Evolutionary conservation across 1,140 invertebrate species (phyloP), one percentile per base, ranked within the genome.

Genomic region (Centruroides sculpturatus): DNA sequence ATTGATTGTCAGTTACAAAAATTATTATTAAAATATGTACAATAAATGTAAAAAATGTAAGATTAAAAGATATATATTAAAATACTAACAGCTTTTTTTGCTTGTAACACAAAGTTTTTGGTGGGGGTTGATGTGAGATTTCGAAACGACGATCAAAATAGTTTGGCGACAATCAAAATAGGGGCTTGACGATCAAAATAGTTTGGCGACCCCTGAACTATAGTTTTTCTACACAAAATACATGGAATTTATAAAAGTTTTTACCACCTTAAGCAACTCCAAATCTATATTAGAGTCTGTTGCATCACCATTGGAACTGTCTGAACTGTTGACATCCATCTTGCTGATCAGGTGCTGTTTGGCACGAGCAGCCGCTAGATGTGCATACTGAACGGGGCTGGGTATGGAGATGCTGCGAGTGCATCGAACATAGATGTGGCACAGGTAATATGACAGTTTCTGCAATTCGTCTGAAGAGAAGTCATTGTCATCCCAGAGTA

Each of bases 331-430:
- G 5, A 6, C 5, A 13, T 7, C 12, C 5, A 13, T 34, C 12
- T 34, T 51, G 50, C 50, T 51, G 11, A 34, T 56, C n/a, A 56
- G 6, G 12, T 56, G 35, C 6, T 23, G 35, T 35, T 60, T 35
- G 35, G 69, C 64, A 3, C 67, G 57, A 56, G 57, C 60, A 12
- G 69, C 69, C 34, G 69, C 70, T 36, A 70, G 62, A 65, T 70
- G 68, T 11, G 69, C 66, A 58, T 70, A 71, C 57, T 66, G 59
- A 13, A 69, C 63, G 12, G 69, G 65, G 8, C 62, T 60, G 12
- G 69, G 69, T 47, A 68, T 64, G 5, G 69, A 62, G 10, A 71
- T 67, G 12, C 56, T 56, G 36, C 57, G 41, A n/a, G 64, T 61
- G 35, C 57, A 59, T 47, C 67, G 57, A 10, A 55, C 55, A 49